Evolutionary conservation across 2,113 vertebrate species (phyloP).

Genomic region (Falcunculus frontatus): DNA sequence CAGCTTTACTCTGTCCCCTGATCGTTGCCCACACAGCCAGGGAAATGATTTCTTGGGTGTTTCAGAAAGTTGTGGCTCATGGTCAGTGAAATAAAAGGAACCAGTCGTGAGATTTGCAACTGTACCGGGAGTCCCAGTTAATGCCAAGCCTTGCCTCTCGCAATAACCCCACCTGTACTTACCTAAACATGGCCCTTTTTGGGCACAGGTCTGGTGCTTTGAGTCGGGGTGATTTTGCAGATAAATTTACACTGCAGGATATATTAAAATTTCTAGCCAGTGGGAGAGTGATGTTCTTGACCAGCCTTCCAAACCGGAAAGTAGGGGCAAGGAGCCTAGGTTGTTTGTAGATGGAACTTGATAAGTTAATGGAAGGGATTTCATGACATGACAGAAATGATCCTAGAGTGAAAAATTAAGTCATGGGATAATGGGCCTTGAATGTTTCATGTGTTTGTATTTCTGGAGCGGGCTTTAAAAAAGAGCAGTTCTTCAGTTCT

Average conservation of each 20-base stretch:
- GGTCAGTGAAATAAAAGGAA: neutral
- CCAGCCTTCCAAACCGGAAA: constrained; percentile 3
- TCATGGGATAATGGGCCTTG: neutral
- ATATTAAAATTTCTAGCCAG: neutral
- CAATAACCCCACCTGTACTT: neutral
- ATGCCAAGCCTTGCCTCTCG: neutral
- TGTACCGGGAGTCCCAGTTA: neutral
- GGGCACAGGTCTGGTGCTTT: neutral
- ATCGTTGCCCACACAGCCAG: neutral
- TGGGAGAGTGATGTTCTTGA: neutral
- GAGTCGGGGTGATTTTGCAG: neutral
- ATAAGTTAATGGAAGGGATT: constrained; percentile 57
- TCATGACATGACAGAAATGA: constrained; percentile 31
- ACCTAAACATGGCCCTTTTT: neutral
- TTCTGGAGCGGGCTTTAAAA: neutral
- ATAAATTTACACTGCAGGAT: neutral
- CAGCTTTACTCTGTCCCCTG: neutral
- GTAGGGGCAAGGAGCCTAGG: neutral
- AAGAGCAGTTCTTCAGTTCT: neutral
- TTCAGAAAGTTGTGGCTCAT: neutral
- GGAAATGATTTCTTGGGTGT: neutral
- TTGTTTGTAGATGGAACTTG: constrained; percentile 41
- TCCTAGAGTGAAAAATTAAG: constrained; percentile 23
- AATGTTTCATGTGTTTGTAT: neutral
- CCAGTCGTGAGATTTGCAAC: neutral